Evolutionary conservation across 2,888 invertebrate species (phyloP), one percentile per base, ranked within the genome.

Genomic region (Hypomecis punctinalis): DNA sequence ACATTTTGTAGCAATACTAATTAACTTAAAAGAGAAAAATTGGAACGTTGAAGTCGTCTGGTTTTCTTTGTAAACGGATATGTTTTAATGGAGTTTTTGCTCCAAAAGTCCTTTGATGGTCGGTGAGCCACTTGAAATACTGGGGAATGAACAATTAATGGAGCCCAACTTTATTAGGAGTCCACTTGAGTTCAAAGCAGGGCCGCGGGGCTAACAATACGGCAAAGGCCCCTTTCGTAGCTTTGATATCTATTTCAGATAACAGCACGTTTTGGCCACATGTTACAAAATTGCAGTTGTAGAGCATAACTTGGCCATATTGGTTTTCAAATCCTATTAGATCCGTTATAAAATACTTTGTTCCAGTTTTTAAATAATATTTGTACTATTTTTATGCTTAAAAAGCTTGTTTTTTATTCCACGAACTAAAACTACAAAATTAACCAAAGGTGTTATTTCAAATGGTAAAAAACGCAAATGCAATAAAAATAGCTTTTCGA

Each of bases 101-200:
- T 73, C 76, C 74, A 70, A 74, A 72, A 71, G 61, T 61, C 68
- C 63, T 73, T 67, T 70, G 67, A 73, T 68, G 76, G 73, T 71
- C 69, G 68, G 73, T 69, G 69, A 68, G 72, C 73, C 82, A 79
- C 84, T 85, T 76, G 77, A 78, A 75, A 76, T 76, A 74, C 76
- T 77, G 69, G 78, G 74, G 79, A 81, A 83, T 80, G 78, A 80
- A 78, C 79, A 81, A 77, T 81, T 82, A 83, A 83, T 85, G 79
- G 78, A 78, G 77, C 76, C 76, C 71, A 70, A 73, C 76, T 73
- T 66, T 79, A 83, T 81, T 80, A 78, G 75, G 75, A 72, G 73
- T 71, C 84, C 85, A 87, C 86, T 88, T 83, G 85, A 85, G 82
- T 75, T 83, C 75, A 82, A 83, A 84, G 80, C 74, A 76, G 71